phyloP scores from a whole-genome alignment of 2,797 vertebrate species.

The Valencia hispanica region DNA sequence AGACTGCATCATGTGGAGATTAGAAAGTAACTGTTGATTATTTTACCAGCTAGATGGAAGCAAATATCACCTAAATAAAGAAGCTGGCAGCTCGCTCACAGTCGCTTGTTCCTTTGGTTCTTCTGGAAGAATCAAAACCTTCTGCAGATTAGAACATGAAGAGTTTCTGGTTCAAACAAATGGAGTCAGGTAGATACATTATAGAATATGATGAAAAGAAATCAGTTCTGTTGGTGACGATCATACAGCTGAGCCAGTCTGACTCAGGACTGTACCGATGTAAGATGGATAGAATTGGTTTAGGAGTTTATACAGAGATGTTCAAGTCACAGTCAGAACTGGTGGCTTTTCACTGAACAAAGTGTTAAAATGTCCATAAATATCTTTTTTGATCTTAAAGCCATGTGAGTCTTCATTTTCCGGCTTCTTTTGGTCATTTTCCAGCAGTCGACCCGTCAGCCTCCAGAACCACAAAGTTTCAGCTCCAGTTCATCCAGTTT shows the following conservation, averaged over 20 bases:
- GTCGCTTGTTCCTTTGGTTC: neutral
- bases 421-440: neutral
- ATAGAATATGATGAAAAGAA: neutral
- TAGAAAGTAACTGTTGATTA: neutral
- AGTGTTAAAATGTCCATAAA: too few species aligned
- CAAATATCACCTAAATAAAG: neutral
- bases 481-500: too few species aligned
- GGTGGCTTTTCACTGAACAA: too few species aligned
- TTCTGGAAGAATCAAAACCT: neutral
- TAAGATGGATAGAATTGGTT: neutral
- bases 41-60: neutral
- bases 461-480: neutral
- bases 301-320: neutral
- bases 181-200: conserved; percentile 2
- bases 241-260: neutral
- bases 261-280: conserved; percentile 4
- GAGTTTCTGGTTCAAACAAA: neutral
- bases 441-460: neutral
- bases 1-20: neutral
- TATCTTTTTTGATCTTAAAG: too few species aligned
- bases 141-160: neutral
- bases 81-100: neutral
- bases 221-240: neutral
- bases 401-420: too few species aligned
- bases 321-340: neutral